Evolutionary conservation across 2,888 invertebrate species (phyloP), one percentile per base, ranked within the genome.

Genomic region (Ochlodes sylvanus): DNA sequence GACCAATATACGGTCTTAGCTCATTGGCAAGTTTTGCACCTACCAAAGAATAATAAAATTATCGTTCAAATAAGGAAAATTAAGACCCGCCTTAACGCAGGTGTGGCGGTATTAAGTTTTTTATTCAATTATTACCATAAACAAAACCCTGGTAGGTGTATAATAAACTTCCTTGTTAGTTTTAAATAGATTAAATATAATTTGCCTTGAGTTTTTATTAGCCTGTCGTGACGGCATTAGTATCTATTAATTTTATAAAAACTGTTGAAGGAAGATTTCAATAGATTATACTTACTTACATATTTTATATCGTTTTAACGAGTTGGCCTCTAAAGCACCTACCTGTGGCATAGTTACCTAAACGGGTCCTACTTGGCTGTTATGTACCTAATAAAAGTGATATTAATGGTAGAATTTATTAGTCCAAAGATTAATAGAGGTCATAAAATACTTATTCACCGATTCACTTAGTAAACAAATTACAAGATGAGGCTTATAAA

Each of bases 131-230:
- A 67, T 55, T 34, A 27, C 61, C 44, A 60, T 67, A 61, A 61
- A 67, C 58, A 67, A 67, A 67, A 67, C 61, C 60, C 44, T 67
- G 47, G 27, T 67, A 55, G 47, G 27, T 67, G 47, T 61, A 67
- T 38, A 67, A 61, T 67, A 32, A 19, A 61, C 61, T 67, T 60
- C 67, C 67, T 61, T 55, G 61, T 67, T 21, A 55, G 67, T 66
- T 66, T 66, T 42, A 41, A 67, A 67, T 61, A 55, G 34, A 61
- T 67, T 56, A 57, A 60, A 63, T 54, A 66, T 32, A n/a, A 54
- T n/a, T 54, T 54, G 32, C 54, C 32, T 54, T 52, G 12, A 54
- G 54, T 54, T 54, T 52, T 54, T 32, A 54, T 54, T n/a, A n/a
- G 54, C 54, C n/a, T 54, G 1, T 32, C 54, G 21, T 54, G n/a